phyloP scores from a whole-genome alignment of 1,140 invertebrate genomes.

The Heterodera schachtii region DNA sequence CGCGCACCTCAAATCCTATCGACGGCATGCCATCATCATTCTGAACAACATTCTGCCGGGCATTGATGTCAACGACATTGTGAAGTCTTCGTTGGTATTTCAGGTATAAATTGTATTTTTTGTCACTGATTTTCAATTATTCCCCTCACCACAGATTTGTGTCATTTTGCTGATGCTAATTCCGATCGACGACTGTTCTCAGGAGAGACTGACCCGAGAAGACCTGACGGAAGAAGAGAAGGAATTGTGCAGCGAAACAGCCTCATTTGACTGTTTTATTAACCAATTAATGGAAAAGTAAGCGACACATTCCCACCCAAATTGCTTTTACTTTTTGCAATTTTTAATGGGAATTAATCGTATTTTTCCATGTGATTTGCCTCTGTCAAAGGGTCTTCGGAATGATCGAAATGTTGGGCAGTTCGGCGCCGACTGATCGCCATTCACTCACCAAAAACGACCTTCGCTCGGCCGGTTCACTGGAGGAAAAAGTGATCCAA shows the following conservation, averaged over 20 bases:
- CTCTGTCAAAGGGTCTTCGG: conserved; percentile 47
- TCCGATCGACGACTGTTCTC: conserved; percentile 80
- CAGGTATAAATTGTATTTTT: conserved; percentile 42
- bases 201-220: conserved; percentile 72
- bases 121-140: no score
- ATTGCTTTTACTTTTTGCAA: no score
- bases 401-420: conserved; percentile 56
- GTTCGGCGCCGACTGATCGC: conserved; percentile 13
- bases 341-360: no score
- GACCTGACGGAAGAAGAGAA: conserved; percentile 75
- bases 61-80: conserved; percentile 85
- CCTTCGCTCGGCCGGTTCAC: conserved; percentile 35
- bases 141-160: conserved; percentile 22
- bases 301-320: neutral
- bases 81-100: conserved; percentile 75
- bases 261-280: conserved; percentile 84
- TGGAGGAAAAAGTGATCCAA: conserved; percentile 76
- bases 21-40: conserved; percentile 79
- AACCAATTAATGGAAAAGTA: conserved; percentile 81
- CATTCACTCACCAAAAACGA: neutral
- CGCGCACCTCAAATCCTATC: conserved; percentile 59
- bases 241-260: conserved; percentile 72
- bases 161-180: conserved; percentile 32
- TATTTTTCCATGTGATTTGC: no score
- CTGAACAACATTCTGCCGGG: conserved; percentile 80